phyloP scores from a whole-genome alignment of 2,113 vertebrate genomes.

The Erinaceus europaeus region DNA sequence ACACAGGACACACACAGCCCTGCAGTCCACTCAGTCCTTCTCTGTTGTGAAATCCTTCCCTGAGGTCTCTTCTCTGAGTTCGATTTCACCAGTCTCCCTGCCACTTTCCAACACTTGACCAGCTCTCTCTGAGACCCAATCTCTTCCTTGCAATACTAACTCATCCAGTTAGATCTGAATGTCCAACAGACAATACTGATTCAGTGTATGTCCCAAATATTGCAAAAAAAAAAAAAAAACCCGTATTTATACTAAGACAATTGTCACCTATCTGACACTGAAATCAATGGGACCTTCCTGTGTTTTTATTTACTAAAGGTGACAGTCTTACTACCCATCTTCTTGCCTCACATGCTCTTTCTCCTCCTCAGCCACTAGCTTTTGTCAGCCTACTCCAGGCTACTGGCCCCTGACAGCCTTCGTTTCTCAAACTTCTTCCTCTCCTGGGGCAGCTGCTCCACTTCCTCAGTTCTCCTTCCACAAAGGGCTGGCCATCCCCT shows the following conservation, averaged over 20 bases:
- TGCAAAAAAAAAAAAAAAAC: too few relatives aligned
- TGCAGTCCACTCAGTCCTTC: not conserved
- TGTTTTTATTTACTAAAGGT: not conserved
- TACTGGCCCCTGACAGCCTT: not conserved
- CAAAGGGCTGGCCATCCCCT: accelerated
- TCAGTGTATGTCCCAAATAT: not conserved
- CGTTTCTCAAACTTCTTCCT: not conserved
- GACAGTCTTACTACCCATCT: not conserved
- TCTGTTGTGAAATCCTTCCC: not conserved
- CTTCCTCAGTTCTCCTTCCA: not conserved
- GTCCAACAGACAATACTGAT: not conserved
- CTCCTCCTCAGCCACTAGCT: not conserved
- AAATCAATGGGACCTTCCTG: not conserved
- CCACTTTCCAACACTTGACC: not conserved
- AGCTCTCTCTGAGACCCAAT: not conserved
- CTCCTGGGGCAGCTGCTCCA: not conserved
- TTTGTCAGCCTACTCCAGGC: not conserved
- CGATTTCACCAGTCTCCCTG: accelerated
- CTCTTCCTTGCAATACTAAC: not conserved
- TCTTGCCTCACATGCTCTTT: not conserved
- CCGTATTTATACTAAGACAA: not conserved
- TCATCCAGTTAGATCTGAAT: not conserved
- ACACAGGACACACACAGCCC: not conserved
- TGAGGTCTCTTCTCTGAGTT: not conserved
- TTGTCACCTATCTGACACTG: not conserved